Percentiles rank a stretch among this genome's conserved stretches.
Conservation (phyloP, 1,140 invertebrate species). For the Mya arenaria region DNA sequence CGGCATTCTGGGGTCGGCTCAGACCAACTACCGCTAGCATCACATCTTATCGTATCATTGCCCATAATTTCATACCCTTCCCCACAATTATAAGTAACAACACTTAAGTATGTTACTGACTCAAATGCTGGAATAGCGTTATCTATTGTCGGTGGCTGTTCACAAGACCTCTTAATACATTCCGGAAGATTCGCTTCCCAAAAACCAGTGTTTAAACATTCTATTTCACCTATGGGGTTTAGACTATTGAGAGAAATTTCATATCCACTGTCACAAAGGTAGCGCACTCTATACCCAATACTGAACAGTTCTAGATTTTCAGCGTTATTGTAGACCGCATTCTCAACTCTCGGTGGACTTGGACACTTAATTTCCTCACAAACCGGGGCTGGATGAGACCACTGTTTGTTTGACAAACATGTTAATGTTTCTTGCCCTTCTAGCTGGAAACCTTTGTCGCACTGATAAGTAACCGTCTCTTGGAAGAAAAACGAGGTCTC, state of each 20-base stretch:
- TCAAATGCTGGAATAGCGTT: conserved; percentile 51
- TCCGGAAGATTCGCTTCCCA: conserved; percentile 70
- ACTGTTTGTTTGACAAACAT: conserved; percentile 91
- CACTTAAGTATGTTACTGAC: conserved; percentile 21
- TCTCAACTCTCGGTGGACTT: conserved; percentile 22
- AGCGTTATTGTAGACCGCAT: conserved; percentile 14
- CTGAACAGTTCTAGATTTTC: conserved; percentile 54
- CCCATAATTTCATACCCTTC: conserved; percentile 89
- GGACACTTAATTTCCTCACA: conserved; percentile 37
- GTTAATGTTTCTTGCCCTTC: conserved; percentile 88
- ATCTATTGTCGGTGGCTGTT: conserved; percentile 61
- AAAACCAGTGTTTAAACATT: conserved; percentile 67
- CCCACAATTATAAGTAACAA: conserved; percentile 57
- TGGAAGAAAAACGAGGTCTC: conserved; percentile 55
- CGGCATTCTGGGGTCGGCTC: conserved; percentile 65
- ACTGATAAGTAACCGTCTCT: conserved; percentile 86
- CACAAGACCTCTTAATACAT: conserved; percentile 68
- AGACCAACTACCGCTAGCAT: conserved; percentile 67
- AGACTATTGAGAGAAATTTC: conserved; percentile 53
- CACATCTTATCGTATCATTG: conserved; percentile 55
- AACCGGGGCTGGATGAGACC: conserved; percentile 83
- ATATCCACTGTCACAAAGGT: conserved; percentile 75
- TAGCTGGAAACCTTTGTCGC: conserved; percentile 88
- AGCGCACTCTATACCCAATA: conserved; percentile 70
- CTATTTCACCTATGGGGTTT: conserved; percentile 61